Evolutionary conservation across 1,140 invertebrate species (phyloP).

Genomic region (Hycleus cichorii): DNA sequence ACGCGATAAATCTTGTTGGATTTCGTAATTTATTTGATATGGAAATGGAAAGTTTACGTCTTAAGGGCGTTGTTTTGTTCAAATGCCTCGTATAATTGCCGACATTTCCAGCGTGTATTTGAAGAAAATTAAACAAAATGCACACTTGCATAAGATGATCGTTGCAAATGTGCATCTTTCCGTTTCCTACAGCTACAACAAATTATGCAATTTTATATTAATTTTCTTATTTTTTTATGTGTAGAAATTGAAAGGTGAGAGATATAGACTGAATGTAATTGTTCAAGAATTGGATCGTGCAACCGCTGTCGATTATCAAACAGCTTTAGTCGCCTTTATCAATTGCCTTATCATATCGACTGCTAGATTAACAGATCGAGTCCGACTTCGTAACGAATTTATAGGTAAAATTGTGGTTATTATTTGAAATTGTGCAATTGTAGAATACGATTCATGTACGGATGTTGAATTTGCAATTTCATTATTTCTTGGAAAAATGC

Average conservation of each 20-base stretch:
- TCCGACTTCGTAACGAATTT: conserved; percentile 86
- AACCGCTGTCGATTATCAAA: conserved; percentile 77
- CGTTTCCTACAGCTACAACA: too few species aligned
- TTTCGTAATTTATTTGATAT: too few species aligned
- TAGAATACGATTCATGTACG: not conserved
- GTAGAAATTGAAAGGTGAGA: conserved; percentile 70
- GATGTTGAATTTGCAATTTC: not conserved
- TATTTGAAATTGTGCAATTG: not conserved
- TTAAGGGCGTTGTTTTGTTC: too few species aligned
- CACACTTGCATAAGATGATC: too few species aligned
- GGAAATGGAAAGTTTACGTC: too few species aligned
- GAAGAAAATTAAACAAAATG: too few species aligned
- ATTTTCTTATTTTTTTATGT: conserved; percentile 21
- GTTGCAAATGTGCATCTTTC: too few species aligned
- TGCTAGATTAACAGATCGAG: conserved; percentile 73
- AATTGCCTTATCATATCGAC: conserved; percentile 95
- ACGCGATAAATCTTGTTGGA: too few species aligned
- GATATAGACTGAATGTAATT: conserved; percentile 81
- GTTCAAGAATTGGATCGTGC: conserved; percentile 79
- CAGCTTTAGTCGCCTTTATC: conserved; percentile 84
- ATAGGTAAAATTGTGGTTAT: conserved; percentile 59
- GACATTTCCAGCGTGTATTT: too few species aligned
- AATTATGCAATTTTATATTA: too few species aligned
- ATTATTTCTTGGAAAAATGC: not conserved
- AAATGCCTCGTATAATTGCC: too few species aligned